Base-by-base conservation (phyloP, 1,140 invertebrate species). In the Aleiodes sp. region DNA sequence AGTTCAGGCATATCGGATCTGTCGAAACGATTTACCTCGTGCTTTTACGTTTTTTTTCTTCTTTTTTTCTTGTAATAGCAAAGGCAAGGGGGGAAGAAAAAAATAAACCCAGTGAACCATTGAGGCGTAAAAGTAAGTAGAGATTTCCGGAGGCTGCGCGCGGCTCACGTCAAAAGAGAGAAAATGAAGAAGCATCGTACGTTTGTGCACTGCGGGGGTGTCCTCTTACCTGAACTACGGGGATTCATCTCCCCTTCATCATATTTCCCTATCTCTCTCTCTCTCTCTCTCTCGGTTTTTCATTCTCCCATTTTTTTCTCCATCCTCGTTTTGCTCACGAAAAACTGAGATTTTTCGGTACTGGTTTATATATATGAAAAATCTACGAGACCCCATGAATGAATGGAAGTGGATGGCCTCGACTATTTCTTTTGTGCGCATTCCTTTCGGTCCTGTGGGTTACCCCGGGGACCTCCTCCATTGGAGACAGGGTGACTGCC, bases 71-170 rank as follows among this genome's bases (percentile, higher is more conserved):
- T 74, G 77, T 75, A 76, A 76, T 35, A 46, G 70, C 56, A 74
- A 70, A 71, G 74, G 76, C 24, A 57, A 65, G 59, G 12, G 41
- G 57, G 41, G 14, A 41, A 64, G 43, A 65, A 70, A 69, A 57
- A 57, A 70, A 64, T 70, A 66, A 59, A 65, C 64, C 61, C 52
- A 62, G 70, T 71, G 71, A 75, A 62, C 74, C 78, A 83, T 83
- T 83, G 73, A 82, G 70, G 70, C 79, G 74, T 69, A 75, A 70
- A 66, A 77, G 80, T 84, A 84, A 85, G 82, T 78, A 80, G 81
- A 83, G 78, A 84, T 83, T 84, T 83, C 82, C 83, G 84, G 82
- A 80, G 78, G 78, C 75, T 76, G 70, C 46, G 65, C 52, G 70
- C 75, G 66, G 74, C 72, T 73, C 59, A 35, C 56, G 56, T 59